Base-by-base conservation (phyloP, 2,888 invertebrate species). In the Harpalus rubripes region DNA sequence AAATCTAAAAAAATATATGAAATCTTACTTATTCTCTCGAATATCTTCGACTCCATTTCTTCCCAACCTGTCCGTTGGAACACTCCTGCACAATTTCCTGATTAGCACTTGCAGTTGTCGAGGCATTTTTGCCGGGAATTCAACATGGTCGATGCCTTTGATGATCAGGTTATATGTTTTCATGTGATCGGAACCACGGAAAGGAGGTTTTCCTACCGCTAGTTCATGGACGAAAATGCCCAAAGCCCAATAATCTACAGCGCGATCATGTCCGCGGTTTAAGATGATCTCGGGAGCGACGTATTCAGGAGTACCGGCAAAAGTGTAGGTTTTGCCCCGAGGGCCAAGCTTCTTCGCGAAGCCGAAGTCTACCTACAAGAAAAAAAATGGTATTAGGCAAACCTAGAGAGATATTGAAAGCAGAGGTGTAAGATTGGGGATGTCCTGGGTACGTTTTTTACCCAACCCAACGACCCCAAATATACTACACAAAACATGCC, bases 181-280 rank as follows among this genome's bases (percentile, higher is more conserved):
- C 95, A 98, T 97, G 89, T 98, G 97, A 41, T 97, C 98, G 52
- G 95, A 94, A 1, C 97, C 97, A 32, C 96, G 93, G 92, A 98
- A 98, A 0, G 98, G 98, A 44, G 98, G 97, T 89, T 95, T 95
- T 80, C 98, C 98, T 5, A 96, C 95, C 10, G 98, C 91, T 85
- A 98, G 92, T 90, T 98, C 98, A 90, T 95, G 97, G 85, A 97
- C 95, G 86, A 98, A 94, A 85, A 97, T 96, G 6, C 98, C 98
- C 59, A 98, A 92, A 0, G 98, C 97, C 98, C 98, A 98, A 90
- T 97, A 98, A 91, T 98, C 98, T 0, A 97, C 98, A 0, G 98
- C 95, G 87, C 96, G 95, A 88, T 96, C 95, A 89, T 96, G 95
- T 1, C 95, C 95, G 89, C 95, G 95, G 91, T 98, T 98, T 22